These are phyloP conservation scores for Oreamnos americanus DNA, from an alignment of 2,113 vertebrate genomes.

Conservation along the genomic window DNA sequence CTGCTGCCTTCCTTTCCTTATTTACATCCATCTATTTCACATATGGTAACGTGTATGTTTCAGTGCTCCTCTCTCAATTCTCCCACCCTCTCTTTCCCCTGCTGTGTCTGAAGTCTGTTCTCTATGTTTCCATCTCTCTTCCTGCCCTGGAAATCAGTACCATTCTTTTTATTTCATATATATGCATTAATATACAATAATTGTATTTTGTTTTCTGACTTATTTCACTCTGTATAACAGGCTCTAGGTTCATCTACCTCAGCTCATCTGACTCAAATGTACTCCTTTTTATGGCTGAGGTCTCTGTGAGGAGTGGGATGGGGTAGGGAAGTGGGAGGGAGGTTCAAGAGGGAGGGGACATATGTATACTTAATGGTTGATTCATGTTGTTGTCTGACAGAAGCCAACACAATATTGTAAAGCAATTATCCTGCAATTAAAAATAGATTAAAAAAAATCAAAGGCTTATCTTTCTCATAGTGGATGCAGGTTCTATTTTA, in stretches of 20 bases:
- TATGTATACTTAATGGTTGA: not conserved
- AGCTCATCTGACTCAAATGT: not conserved
- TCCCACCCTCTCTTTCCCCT: not conserved
- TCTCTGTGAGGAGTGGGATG: not conserved
- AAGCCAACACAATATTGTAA: not conserved
- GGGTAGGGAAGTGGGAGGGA: not conserved
- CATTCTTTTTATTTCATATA: not conserved
- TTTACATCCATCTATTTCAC: not conserved
- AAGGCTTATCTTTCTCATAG: not conserved
- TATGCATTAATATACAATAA: not conserved
- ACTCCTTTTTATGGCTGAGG: not conserved
- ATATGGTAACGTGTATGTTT: not conserved
- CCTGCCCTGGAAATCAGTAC: not conserved
- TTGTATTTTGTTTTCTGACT: not conserved
- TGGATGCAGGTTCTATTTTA: not conserved
- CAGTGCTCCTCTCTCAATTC: not conserved
- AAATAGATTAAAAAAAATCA: not conserved
- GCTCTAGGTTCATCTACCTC: not conserved
- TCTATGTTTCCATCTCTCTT: not conserved
- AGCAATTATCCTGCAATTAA: not conserved
- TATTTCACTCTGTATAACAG: not conserved
- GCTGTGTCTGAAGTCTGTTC: not conserved
- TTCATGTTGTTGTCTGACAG: not conserved
- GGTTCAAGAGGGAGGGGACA: not conserved
- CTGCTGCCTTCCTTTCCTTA: not conserved